Evolutionary conservation across 2,888 invertebrate species (phyloP), one percentile per base, ranked within the genome.

Genomic region (Drosophila niveifrons): DNA sequence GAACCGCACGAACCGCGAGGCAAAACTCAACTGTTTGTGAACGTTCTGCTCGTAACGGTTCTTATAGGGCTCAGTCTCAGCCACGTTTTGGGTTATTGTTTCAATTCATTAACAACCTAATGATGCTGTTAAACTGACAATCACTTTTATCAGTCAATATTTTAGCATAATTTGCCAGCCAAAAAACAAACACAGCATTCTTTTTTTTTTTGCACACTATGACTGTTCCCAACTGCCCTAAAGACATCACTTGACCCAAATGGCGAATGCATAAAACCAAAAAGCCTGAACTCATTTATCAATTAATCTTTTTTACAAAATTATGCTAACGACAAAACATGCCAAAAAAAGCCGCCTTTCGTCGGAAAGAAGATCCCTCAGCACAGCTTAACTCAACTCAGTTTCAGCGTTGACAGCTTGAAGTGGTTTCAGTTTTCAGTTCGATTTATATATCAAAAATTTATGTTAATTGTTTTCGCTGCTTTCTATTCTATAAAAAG

Each of bases 31-130:
- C 91, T 91, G 82, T 62, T 64, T 57, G 75, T 66, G 56, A 78
- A 78, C 13, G 75, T 73, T 68, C 55, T 17, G 23, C 43, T 2
- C 53, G 63, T 69, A 84, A 82, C 74, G 66, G 75, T 78, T 87
- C 89, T 91, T 91, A 90, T 90, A 91, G 75, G 76, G 76, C 75
- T 55, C 67, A 17, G 9, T 31, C 9, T 57, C n/a, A n/a, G 44
- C 34, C 23, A 23, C 23, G 23, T 23, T 23, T 36, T 53, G 13
- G 29, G n/a, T 43, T n/a, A 41, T 17, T 62, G 53, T 57, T 64
- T 47, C 55, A 39, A 66, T 59, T 51, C 39, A 55, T 47, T 58
- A 61, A 50, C 3, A 58, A 68, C 57, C 61, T 72, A 79, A 82
- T 78, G 70, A 39, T 62, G 64, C 71, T 47, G 57, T 72, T 62